Evolutionary conservation across 2,888 invertebrate genomes (phyloP), one percentile per base, ranked within the genome.

Genomic region (Platycheirus rosarum): DNA sequence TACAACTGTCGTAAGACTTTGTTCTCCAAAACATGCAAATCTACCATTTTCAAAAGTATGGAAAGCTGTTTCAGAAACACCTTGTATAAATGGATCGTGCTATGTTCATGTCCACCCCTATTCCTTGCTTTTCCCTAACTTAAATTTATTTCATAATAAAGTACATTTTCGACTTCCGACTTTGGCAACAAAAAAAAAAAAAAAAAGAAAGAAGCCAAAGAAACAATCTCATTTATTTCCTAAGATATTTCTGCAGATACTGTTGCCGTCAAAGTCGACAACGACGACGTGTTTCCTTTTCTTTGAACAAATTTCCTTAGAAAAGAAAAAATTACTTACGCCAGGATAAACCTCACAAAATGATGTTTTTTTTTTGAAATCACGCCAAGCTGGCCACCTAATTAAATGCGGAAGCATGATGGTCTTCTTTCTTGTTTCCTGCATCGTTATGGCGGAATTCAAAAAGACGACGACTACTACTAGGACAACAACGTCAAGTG

Each of bases 301-400:
- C 13, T 9, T 13, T 35, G 23, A 37, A 13, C n/a, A 40, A 8
- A 16, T 53, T 20, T 44, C 40, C 11, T 26, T 4, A 18, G 23
- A 16, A n/a, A 37, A 20, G 20, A 1, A 35, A 8, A 18, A 32
- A 66, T 35, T 11, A 51, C n/a, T 9, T 48, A 35, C 76, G 23
- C 49, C 55, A 74, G 57, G 57, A 68, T 60, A 60, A 60, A 60
- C 60, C 42, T 60, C 23, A 42, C 13, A 68, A 75, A 74, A 69
- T 69, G 62, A 75, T 75, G n/a, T n/a, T n/a, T n/a, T 79, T 63
- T 75, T 74, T 75, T 79, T 74, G 69, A 79, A 79, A 75, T 51
- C 48, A 40, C 63, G 68, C 74, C 79, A 79, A 79, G 48, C 57
- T 53, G 60, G 60, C 20, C 46, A 53, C 53, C 73, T 79, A 63